phyloP scores from a whole-genome alignment of 1,140 invertebrate genomes.

The Lysiphlebus fabarum region DNA sequence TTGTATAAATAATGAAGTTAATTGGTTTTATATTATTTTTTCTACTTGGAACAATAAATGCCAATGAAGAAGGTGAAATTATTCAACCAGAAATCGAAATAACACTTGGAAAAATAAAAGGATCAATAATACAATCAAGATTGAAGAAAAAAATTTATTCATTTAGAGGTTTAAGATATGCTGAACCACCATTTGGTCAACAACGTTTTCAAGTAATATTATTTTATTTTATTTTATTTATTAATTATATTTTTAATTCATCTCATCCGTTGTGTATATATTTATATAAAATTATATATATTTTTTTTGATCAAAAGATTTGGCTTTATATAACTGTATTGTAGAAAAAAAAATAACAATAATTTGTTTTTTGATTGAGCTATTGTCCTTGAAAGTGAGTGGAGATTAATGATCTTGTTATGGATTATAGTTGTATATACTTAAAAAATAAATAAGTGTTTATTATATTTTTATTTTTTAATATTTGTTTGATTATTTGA shows the following conservation, averaged over 20 bases:
- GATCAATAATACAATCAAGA: conserved; percentile 36
- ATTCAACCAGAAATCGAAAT: conserved; percentile 24
- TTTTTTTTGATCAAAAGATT: background rate
- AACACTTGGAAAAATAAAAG: conserved; percentile 39
- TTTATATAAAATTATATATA: background rate
- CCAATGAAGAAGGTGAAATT: background rate
- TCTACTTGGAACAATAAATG: background rate
- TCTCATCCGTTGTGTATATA: too few species aligned
- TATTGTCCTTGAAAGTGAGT: too few species aligned
- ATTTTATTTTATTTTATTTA: background rate
- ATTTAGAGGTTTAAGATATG: conserved; percentile 63
- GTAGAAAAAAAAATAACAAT: background rate
- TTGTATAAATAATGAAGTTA: background rate
- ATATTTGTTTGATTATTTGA: too few species aligned
- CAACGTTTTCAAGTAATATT: conserved; percentile 56
- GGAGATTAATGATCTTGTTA: too few species aligned
- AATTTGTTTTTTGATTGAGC: too few species aligned
- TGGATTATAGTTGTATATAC: too few species aligned
- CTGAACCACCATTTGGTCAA: conserved; percentile 58
- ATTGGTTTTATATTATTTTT: background rate
- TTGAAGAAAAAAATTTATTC: conserved; percentile 56
- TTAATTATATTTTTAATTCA: background rate
- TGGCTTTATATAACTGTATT: background rate
- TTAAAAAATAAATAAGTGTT: too few species aligned
- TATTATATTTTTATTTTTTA: too few species aligned